Evolutionary conservation across 37 sponge, comb jelly and placozoan species (phyloP).

Genomic region (Mnemiopsis leidyi): DNA sequence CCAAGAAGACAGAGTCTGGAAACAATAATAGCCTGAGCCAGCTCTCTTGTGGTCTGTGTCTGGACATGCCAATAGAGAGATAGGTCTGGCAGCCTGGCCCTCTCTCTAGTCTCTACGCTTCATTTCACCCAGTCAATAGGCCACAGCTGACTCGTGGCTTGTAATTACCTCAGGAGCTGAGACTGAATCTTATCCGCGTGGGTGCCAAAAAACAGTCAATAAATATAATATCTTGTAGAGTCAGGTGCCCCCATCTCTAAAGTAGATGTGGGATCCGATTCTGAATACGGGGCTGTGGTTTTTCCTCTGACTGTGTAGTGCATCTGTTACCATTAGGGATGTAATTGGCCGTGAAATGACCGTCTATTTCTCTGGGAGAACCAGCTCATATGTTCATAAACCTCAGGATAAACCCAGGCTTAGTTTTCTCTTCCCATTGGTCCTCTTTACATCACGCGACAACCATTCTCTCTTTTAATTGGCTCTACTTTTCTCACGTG

Average conservation of each 20-base stretch:
- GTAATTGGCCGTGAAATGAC: not conserved
- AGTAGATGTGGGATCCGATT: not conserved
- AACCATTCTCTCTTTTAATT: not conserved
- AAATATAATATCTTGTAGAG: not conserved
- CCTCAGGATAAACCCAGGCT: not conserved
- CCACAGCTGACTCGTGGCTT: too few relatives aligned
- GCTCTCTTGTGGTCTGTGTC: not conserved
- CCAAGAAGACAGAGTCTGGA: not conserved
- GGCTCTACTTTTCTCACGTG: not conserved
- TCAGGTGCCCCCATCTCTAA: not conserved
- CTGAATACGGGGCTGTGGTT: not conserved
- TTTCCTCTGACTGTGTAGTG: not conserved
- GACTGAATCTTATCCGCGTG: not conserved
- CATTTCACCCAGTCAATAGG: too few relatives aligned
- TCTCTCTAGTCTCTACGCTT: not conserved
- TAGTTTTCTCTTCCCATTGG: too few relatives aligned
- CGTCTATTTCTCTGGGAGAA: not conserved
- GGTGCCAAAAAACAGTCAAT: not conserved
- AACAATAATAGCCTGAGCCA: not conserved
- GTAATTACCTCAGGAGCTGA: too few relatives aligned
- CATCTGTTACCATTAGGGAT: not conserved
- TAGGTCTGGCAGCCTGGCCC: not conserved
- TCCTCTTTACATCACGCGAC: too few relatives aligned
- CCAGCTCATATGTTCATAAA: not conserved
- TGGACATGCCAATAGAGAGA: not conserved